Percentiles rank a stretch among this genome's conserved stretches.
phyloP scores from a whole-genome alignment of 2,113 vertebrate species.

The Cygnus atratus region DNA sequence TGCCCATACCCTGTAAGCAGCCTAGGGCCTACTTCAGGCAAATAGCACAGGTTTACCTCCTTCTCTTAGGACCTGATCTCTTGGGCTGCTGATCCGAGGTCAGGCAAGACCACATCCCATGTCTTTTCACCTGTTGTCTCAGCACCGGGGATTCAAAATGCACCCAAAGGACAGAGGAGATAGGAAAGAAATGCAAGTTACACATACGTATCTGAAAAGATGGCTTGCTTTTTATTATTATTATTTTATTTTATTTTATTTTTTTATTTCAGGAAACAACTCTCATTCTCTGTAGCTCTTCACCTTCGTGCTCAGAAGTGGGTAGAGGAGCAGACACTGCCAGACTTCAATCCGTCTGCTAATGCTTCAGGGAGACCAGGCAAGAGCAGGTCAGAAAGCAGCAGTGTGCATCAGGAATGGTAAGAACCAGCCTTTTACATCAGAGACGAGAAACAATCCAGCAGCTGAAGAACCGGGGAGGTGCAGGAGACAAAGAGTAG shows the following conservation, averaged over 20 bases:
- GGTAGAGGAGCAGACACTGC: background rate
- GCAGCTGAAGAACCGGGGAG: background rate
- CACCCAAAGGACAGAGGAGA: background rate
- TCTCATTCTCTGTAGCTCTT: background rate
- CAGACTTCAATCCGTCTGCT: background rate
- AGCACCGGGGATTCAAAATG: background rate
- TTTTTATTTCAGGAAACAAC: background rate
- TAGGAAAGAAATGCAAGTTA: background rate
- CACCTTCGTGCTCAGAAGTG: background rate
- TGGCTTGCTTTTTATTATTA: background rate
- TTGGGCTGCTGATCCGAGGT: background rate
- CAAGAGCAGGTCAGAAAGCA: background rate
- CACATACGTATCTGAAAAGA: background rate
- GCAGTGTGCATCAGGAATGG: fast-evolving
- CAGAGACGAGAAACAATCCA: background rate
- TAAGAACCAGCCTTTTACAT: background rate
- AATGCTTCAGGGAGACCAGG: slow-evolving; percentile 7
- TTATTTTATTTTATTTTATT: background rate
- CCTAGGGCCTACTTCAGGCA: background rate
- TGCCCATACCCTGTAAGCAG: background rate
- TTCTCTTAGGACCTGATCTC: background rate
- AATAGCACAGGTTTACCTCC: background rate
- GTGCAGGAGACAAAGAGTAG: background rate
- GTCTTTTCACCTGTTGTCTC: background rate
- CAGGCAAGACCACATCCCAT: background rate